Evolutionary conservation across 2,888 invertebrate species (phyloP).

Genomic region (Andrena minutula): DNA sequence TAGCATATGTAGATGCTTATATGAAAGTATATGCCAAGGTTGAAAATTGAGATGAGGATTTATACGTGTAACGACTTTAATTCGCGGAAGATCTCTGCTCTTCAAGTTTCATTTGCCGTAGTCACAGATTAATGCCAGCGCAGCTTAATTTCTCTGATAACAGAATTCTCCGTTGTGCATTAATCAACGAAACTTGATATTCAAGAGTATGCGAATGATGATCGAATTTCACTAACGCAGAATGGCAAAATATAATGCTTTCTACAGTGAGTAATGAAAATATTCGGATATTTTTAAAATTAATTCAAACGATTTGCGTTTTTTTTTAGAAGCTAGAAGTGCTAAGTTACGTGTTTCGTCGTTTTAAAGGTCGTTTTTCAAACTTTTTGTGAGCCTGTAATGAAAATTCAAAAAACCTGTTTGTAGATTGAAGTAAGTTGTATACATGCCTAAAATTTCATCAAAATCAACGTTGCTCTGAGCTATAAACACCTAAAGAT

Average conservation of each 20-base stretch:
- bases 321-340: too few relatives aligned
- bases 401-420: too few relatives aligned
- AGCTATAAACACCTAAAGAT: too few relatives aligned
- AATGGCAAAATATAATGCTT: not conserved
- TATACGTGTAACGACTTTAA: not conserved
- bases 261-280: too few relatives aligned
- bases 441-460: too few relatives aligned
- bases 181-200: slow-evolving; percentile 16
- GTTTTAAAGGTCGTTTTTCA: too few relatives aligned
- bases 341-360: too few relatives aligned
- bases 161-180: slow-evolving; percentile 5
- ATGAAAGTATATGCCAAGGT: not conserved
- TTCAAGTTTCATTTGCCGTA: slow-evolving; percentile 54
- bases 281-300: too few relatives aligned
- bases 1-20: not conserved
- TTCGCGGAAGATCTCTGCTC: not conserved
- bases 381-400: too few relatives aligned
- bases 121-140: slow-evolving; percentile 51
- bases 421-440: too few relatives aligned
- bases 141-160: slow-evolving; percentile 49
- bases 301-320: too few relatives aligned
- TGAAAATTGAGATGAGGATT: slow-evolving; percentile 21
- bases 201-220: not conserved
- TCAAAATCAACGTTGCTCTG: too few relatives aligned
- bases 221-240: not conserved